Conservation (phyloP, 2,113 vertebrate species). For the Plestiodon gilberti region DNA sequence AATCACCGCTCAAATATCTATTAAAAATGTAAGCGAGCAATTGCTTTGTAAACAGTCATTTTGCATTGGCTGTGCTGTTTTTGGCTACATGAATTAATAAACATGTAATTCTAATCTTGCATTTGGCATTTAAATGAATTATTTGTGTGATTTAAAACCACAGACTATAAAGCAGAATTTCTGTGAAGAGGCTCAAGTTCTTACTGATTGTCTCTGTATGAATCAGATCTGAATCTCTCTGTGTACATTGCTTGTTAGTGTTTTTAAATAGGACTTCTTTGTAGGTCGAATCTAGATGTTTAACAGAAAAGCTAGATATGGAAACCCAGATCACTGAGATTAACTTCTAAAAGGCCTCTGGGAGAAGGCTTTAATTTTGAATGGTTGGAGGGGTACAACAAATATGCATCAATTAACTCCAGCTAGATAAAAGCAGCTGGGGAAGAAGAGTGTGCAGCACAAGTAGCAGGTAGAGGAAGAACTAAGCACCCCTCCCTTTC, state of each 20-base stretch:
- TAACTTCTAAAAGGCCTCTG: too few relatives aligned
- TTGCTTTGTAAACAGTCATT: conserved; percentile 53
- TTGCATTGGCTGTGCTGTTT: conserved; percentile 29
- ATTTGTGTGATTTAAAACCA: conserved; percentile 22
- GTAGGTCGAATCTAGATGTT: neutral
- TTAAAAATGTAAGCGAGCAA: conserved; percentile 41
- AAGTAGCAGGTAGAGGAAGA: neutral
- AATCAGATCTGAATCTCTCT: too few relatives aligned
- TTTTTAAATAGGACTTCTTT: neutral
- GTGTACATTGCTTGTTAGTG: neutral
- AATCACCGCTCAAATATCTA: conserved; percentile 50
- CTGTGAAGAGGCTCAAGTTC: neutral
- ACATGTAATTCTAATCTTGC: conserved; percentile 41
- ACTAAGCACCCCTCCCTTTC: neutral
- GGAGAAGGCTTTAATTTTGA: neutral
- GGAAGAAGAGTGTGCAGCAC: neutral
- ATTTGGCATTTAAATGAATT: conserved; percentile 50
- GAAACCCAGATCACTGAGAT: neutral
- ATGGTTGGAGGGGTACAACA: neutral
- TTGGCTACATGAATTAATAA: conserved; percentile 43
- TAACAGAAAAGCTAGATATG: neutral
- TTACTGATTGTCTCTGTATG: neutral
- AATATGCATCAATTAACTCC: neutral
- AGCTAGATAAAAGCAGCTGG: neutral
- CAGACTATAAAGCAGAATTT: neutral